A percentile compares a stretch with the other conserved stretches of the same genome.
These are phyloP conservation scores for Macroteleia sp. DNA, from an alignment of 2,888 invertebrate genomes.

Conservation along the genomic window DNA sequence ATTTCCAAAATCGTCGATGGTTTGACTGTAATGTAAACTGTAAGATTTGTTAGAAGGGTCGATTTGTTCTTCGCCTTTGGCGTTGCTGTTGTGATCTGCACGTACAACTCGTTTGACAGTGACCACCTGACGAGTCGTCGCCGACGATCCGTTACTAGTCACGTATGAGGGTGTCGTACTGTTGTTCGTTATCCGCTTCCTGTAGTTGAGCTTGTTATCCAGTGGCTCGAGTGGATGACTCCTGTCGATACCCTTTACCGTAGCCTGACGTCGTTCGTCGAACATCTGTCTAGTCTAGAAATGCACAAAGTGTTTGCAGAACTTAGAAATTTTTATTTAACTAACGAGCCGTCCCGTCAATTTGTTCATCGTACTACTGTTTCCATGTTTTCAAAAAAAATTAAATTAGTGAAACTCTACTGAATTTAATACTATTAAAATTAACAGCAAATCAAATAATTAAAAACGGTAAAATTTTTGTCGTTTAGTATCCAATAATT, in stretches of 20 bases:
- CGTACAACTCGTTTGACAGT: slow-evolving; percentile 80
- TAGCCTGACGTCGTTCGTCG: slow-evolving; percentile 90
- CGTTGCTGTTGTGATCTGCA: slow-evolving; percentile 80
- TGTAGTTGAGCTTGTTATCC: slow-evolving; percentile 84
- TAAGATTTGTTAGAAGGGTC: slow-evolving; percentile 82
- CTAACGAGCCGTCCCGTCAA: slow-evolving; percentile 9
- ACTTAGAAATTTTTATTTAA: slow-evolving; percentile 17
- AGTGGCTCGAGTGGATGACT: slow-evolving; percentile 93
- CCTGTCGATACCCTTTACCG: slow-evolving; percentile 89
- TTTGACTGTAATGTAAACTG: slow-evolving; percentile 79
- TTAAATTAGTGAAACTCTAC: too few relatives aligned
- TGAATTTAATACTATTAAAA: too few relatives aligned
- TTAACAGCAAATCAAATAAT: too few relatives aligned
- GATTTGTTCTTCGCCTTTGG: slow-evolving; percentile 82
- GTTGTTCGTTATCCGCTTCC: slow-evolving; percentile 72
- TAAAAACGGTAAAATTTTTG: too few relatives aligned
- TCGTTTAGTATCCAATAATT: too few relatives aligned
- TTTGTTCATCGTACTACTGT: too few relatives aligned
- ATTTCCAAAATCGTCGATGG: slow-evolving; percentile 72
- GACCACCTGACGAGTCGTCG: slow-evolving; percentile 75
- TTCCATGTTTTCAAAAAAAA: too few relatives aligned
- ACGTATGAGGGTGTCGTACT: slow-evolving; percentile 69
- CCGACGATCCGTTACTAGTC: slow-evolving; percentile 68
- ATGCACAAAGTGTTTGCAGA: slow-evolving; percentile 32
- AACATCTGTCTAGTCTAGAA: slow-evolving; percentile 92